Evolutionary conservation across 2,888 invertebrate species (phyloP), one percentile per base, ranked within the genome.

Genomic region (Eupithecia abbreviata): DNA sequence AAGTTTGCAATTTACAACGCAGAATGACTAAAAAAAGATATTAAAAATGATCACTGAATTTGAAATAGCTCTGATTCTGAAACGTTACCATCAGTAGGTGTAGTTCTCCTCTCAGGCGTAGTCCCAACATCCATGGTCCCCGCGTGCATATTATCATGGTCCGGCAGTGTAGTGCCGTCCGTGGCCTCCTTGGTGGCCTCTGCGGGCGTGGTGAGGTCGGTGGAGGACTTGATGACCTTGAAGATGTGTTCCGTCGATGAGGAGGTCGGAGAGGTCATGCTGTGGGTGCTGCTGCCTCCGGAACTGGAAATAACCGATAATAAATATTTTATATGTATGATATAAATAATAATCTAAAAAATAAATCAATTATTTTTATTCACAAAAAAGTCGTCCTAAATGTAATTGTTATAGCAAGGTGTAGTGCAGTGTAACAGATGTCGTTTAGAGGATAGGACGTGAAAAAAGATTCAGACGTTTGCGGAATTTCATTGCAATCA

Each of bases 121-220:
- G 91, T 90, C 0, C 85, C 90, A 47, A 85, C 83, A 45, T 90
- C 91, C 0, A 89, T 78, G 0, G 94, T 94, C 0, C 90, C 92
- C 3, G 93, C 93, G 71, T 94, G 93, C 89, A 94, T 92, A 69
- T 94, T 93, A 12, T 90, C 94, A 76, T 93, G 94, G 71, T 94
- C 94, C 0, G 89, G 92, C 0, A 89, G 82, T 0, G 94, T 92
- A 0, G 91, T 90, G 5, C 83, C 79, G 47, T 86, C 88, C 2
- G 88, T 88, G 79, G 81, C 71, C 77, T 84, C 18, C 81, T 84
- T 71, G 9, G 85, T 71, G 76, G 77, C 67, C 74, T 80, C 72
- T 71, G 79, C 74, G 10, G 77, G 68, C 0, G 88, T 85, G 6
- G 85, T 82, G 0, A 85, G 87, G 6, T 86, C 89, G 0, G 92